These are phyloP conservation scores for Coenonympha glycerion DNA, from an alignment of 2,888 invertebrate species.

Conservation along the genomic window DNA sequence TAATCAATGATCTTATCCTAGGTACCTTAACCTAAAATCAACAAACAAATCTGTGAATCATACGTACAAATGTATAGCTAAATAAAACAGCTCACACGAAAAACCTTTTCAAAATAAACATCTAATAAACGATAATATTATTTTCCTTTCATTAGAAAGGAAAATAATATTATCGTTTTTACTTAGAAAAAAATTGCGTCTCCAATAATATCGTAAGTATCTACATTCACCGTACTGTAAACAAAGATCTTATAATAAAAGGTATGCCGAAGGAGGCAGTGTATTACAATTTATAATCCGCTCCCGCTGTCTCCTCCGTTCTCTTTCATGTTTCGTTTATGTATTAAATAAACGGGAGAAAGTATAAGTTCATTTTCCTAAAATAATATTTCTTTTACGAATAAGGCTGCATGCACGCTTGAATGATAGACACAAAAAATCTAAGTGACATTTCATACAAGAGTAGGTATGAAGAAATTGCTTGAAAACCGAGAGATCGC, in stretches of 20 bases:
- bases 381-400: constrained; percentile 2
- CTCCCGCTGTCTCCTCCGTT: constrained; percentile 3
- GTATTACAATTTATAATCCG: constrained; percentile 10
- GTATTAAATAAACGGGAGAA: constrained; percentile 11
- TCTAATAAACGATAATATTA: too few relatives aligned
- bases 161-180: not conserved
- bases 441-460: not conserved
- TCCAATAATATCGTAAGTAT: not conserved
- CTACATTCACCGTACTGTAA: not conserved
- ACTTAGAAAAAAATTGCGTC: not conserved
- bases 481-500: too few relatives aligned
- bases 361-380: constrained; percentile 5
- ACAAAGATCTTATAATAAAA: constrained; percentile 1
- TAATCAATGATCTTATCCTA: too few relatives aligned
- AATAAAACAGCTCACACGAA: too few relatives aligned
- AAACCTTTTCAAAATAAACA: too few relatives aligned
- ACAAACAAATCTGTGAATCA: too few relatives aligned
- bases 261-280: not conserved
- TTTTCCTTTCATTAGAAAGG: too few relatives aligned
- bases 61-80: too few relatives aligned
- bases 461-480: too few relatives aligned
- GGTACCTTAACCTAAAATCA: too few relatives aligned
- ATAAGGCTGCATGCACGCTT: not conserved
- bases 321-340: constrained; percentile 11
- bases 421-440: not conserved